phyloP scores from a whole-genome alignment of 1,140 invertebrate genomes.

The Solenopsis fugax region DNA sequence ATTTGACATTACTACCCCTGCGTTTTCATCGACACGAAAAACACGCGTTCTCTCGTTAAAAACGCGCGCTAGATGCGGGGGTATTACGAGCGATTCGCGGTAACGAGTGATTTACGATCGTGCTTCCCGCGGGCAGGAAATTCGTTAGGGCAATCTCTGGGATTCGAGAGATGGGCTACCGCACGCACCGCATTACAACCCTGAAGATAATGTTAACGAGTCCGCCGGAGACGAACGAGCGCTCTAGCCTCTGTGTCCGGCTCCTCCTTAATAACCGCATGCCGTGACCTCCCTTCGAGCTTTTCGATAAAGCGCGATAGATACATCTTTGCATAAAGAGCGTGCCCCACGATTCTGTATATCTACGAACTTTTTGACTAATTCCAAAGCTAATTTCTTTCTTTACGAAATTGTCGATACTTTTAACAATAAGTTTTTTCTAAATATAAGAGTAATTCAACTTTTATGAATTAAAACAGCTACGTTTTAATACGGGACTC shows the following conservation, averaged over 20 bases:
- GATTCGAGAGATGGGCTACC: constrained; percentile 77
- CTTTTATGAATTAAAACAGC: too few relatives aligned
- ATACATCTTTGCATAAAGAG: constrained; percentile 40
- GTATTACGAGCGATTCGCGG: constrained; percentile 72
- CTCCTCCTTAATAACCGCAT: constrained; percentile 73
- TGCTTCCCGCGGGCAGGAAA: constrained; percentile 78
- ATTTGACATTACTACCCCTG: background rate
- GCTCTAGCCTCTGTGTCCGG: constrained; percentile 46
- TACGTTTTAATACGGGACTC: too few relatives aligned
- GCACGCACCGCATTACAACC: constrained; percentile 74
- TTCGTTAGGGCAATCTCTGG: constrained; percentile 79
- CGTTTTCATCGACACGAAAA: constrained; percentile 67
- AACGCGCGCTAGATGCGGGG: constrained; percentile 67
- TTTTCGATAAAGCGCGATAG: constrained; percentile 69
- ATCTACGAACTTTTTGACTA: background rate
- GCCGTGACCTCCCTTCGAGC: constrained; percentile 70
- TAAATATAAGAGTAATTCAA: too few relatives aligned
- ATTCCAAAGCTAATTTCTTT: background rate
- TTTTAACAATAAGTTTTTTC: background rate
- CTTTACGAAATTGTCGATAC: background rate
- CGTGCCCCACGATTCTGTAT: background rate
- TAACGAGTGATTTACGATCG: constrained; percentile 77
- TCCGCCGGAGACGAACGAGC: constrained; percentile 70
- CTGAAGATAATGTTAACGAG: constrained; percentile 78
- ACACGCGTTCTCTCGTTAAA: constrained; percentile 71